Evolutionary conservation across 2,113 vertebrate genomes (phyloP).

Genomic region (Calcarius ornatus): DNA sequence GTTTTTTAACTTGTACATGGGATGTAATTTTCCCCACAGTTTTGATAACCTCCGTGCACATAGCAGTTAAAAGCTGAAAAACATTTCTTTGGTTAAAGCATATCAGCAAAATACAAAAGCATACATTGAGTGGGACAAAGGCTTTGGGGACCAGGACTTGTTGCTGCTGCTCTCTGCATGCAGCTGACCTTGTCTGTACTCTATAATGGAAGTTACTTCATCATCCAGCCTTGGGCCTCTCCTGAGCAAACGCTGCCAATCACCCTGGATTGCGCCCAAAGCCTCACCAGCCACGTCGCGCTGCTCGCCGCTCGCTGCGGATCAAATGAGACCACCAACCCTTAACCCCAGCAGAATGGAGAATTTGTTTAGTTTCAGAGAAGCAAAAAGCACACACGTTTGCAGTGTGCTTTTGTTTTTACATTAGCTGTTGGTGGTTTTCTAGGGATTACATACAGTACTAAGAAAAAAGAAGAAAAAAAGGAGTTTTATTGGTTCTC

Average conservation of each 20-base stretch:
- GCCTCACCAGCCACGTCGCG: neutral
- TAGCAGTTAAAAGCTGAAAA: constrained; percentile 38
- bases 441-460: neutral
- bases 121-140: neutral
- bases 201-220: constrained; percentile 68
- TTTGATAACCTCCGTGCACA: constrained; percentile 58
- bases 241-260: constrained; percentile 11
- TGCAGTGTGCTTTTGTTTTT: neutral
- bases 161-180: constrained; percentile 39
- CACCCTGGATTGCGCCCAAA: neutral
- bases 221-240: constrained; percentile 17
- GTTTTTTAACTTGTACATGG: neutral
- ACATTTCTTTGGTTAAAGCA: constrained; percentile 9
- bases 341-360: neutral
- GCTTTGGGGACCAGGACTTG: constrained; percentile 17
- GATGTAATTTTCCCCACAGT: constrained; percentile 7
- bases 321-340: neutral
- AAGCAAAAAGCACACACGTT: neutral
- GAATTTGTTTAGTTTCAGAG: constrained; percentile 24
- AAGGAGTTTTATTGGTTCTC: neutral
- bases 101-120: constrained; percentile 39
- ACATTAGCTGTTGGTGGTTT: neutral
- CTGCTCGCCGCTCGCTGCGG: neutral
- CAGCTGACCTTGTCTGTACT: constrained; percentile 41
- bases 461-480: neutral